phyloP scores from a whole-genome alignment of 2,113 vertebrate genomes.

The Sylvia atricapilla region DNA sequence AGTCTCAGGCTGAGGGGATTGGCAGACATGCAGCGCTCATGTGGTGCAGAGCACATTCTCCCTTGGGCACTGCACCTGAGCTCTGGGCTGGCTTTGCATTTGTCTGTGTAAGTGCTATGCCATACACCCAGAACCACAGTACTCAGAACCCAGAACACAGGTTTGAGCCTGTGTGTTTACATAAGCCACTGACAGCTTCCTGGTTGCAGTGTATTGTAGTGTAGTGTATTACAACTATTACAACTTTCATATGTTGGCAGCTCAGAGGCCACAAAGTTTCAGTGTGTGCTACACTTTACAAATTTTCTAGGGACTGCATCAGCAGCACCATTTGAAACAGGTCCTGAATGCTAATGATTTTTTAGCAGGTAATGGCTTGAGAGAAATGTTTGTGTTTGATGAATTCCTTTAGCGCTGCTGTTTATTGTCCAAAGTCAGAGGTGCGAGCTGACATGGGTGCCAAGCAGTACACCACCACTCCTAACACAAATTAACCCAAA shows the following conservation, averaged over 20 bases:
- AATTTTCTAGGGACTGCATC: background rate
- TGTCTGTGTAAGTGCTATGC: accelerated
- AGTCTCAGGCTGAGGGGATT: background rate
- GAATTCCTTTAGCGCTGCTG: accelerated
- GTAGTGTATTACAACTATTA: too few species aligned
- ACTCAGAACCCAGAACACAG: too few species aligned
- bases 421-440: too few species aligned
- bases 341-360: background rate
- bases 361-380: background rate
- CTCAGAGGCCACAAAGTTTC: background rate
- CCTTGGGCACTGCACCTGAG: background rate
- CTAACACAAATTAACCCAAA: accelerated
- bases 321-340: background rate
- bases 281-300: background rate
- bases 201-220: background rate
- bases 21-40: accelerated
- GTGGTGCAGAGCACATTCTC: accelerated
- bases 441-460: accelerated
- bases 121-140: background rate
- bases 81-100: background rate
- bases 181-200: background rate
- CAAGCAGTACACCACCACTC: too few species aligned
- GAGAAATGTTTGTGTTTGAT: background rate
- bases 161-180: background rate
- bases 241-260: background rate